phyloP scores from a whole-genome alignment of 2,113 vertebrate genomes.

The Chamaea fasciata region DNA sequence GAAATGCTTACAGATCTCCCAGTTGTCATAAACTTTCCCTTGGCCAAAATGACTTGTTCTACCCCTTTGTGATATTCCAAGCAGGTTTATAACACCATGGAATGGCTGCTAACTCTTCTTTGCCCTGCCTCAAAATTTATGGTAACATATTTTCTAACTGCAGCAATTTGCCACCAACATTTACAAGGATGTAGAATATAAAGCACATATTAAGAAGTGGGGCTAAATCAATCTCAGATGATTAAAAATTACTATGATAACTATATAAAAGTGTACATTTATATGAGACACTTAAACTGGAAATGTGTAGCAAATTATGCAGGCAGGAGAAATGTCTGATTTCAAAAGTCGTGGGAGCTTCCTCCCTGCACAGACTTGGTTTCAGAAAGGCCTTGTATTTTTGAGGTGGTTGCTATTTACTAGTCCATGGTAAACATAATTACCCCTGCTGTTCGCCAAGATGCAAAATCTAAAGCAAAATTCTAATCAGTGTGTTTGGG shows the following conservation, averaged over 20 bases:
- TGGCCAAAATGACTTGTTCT: background rate
- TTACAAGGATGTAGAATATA: background rate
- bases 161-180: background rate
- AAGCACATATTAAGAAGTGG: slow-evolving; percentile 1
- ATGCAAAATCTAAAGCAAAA: background rate
- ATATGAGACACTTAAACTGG: background rate
- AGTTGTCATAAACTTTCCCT: background rate
- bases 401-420: background rate
- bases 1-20: background rate
- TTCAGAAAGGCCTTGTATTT: background rate
- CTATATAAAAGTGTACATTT: background rate
- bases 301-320: background rate
- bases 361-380: background rate
- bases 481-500: background rate
- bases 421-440: background rate
- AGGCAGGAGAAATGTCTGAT: background rate
- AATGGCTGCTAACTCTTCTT: background rate
- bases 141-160: slow-evolving; percentile 10
- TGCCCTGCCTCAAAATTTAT: slow-evolving; percentile 17
- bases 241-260: background rate
- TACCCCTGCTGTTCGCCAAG: background rate
- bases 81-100: background rate
- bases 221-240: slow-evolving; percentile 1
- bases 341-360: background rate
- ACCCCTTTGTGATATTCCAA: background rate